Evolutionary conservation across 2,113 vertebrate genomes (phyloP).

Genomic region (Pygoscelis antarcticus): DNA sequence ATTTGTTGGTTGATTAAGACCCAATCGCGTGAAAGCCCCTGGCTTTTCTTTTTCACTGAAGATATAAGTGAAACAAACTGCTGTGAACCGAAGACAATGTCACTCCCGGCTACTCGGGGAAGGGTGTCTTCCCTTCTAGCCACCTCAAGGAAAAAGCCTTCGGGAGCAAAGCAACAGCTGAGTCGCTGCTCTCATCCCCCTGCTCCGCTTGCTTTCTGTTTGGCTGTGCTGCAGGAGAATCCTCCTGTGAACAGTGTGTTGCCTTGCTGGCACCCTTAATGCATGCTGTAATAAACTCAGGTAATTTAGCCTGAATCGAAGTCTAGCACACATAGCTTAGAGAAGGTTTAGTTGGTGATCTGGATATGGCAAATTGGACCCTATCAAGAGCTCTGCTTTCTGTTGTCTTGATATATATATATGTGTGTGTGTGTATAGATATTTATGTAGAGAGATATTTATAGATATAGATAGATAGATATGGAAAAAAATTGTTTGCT

Average conservation of each 20-base stretch:
- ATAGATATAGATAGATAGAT: too few species aligned
- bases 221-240: background rate
- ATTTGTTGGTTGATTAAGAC: background rate
- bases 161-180: background rate
- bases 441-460: too few species aligned
- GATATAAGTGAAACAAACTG: background rate
- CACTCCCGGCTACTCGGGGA: background rate
- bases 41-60: background rate
- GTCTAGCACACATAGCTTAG: background rate
- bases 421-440: background rate
- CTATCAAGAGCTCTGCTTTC: background rate
- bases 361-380: background rate
- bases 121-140: background rate
- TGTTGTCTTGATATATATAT: rapidly evolving
- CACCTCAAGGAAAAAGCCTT: background rate
- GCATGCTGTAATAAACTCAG: background rate
- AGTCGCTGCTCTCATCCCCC: background rate
- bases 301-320: background rate
- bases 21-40: background rate
- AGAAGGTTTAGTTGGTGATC: background rate
- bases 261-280: background rate
- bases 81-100: background rate
- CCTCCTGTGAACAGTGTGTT: background rate
- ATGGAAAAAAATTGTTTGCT: background rate
- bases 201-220: background rate